Base-by-base conservation (phyloP, 35 echinoderm and acorn worm species). In the Hemicentrotus pulcherrimus region DNA sequence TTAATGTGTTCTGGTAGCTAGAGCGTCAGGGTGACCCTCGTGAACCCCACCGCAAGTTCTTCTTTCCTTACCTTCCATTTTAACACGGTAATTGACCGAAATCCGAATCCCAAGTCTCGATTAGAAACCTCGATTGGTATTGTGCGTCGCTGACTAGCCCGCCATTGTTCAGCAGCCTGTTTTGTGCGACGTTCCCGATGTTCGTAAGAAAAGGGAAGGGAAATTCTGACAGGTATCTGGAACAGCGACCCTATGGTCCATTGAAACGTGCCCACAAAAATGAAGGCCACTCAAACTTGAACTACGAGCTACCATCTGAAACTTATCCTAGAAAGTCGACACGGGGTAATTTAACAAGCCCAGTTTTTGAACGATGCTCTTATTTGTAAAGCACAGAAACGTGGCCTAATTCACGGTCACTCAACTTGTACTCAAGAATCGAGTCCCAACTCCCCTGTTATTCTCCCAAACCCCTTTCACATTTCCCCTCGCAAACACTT, bases 41-140 rank as follows among this genome's bases (percentile, higher is more conserved):
- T 93, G 91, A 93, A 93, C 91, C 31, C 28, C 91, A 58, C 46
- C 91, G 58, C 91, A 93, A 93, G 46, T 78, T 93, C 46, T 58
- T 58, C 91, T 93, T 93, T 93, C 91, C 46, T 46, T 58, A 58
- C 32, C 32, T n/a, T 58, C 28, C 48, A 31, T 93, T 93, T 93
- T 50, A 46, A 93, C 91, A 93, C 91, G 91, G 91, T 93, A 93
- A 93, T 93, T 93, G 91, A 93, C 91, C 91, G 91, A 93, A 93
- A 93, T 93, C 30, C 28, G 91, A 93, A 93, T 47, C 91, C 91
- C 91, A 58, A 93, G 91, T 93, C 91, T 93, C 91, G 45, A 93
- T 93, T 93, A 58, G 91, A 93, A 93, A 93, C 32, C 91, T 93
- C 48, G n/a, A 30, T 31, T 58, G 91, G 91, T 58, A 93, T 93